phyloP scores from a whole-genome alignment of 1,140 invertebrate genomes.

The Paracyclopina nana region DNA sequence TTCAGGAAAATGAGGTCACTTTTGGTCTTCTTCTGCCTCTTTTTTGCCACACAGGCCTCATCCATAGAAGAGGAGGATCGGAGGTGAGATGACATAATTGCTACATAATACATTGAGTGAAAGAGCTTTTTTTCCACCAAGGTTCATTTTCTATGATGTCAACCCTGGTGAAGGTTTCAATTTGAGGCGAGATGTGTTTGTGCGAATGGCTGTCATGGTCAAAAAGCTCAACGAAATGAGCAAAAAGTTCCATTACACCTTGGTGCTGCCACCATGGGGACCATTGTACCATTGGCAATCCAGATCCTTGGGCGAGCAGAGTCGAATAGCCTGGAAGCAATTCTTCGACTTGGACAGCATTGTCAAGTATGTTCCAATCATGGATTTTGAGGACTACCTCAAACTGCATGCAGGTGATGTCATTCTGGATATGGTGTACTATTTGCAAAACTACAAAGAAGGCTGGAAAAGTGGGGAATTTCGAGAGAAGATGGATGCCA shows the following conservation, averaged over 20 bases:
- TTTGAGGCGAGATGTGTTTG: conserved; percentile 79
- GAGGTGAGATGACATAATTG: too few relatives aligned
- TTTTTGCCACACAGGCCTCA: too few relatives aligned
- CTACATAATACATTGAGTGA: background rate
- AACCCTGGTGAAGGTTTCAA: conserved; percentile 93
- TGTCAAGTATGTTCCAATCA: conserved; percentile 53
- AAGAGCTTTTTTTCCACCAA: conserved; percentile 23
- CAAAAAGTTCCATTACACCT: conserved; percentile 23
- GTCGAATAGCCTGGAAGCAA: conserved; percentile 15
- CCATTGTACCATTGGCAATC: conserved; percentile 72
- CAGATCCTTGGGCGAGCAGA: conserved; percentile 29
- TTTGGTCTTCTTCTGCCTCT: too few relatives aligned
- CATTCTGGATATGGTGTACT: conserved; percentile 48
- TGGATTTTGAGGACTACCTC: conserved; percentile 68
- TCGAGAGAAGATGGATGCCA: conserved; percentile 53
- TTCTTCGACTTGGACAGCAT: conserved; percentile 76
- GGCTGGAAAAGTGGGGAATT: conserved; percentile 61
- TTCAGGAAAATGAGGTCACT: too few relatives aligned
- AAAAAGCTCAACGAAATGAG: conserved; percentile 33
- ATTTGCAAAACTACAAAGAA: conserved; percentile 65
- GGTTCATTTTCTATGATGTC: conserved; percentile 70
- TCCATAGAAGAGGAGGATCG: too few relatives aligned
- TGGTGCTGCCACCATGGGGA: conserved; percentile 73
- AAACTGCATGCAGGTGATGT: conserved; percentile 28
- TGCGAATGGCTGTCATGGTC: conserved; percentile 65